Percentiles rank a stretch among this genome's conserved stretches.
Evolutionary conservation across 2,888 invertebrate genomes (phyloP).

Genomic region (Xestobium rufovillosum): DNA sequence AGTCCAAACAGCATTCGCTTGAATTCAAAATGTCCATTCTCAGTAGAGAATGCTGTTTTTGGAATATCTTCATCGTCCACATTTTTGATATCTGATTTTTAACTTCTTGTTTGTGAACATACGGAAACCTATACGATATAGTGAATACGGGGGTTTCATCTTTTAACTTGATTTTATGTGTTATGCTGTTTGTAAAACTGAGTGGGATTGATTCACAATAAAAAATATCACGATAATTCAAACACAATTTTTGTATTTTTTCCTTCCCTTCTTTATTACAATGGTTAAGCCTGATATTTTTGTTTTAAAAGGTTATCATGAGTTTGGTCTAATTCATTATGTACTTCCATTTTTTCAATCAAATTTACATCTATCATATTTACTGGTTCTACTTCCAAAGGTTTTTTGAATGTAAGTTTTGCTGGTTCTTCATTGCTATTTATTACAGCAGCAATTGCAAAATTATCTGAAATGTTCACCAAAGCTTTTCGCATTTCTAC

Average conservation of each 20-base stretch:
- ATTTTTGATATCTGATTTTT: constrained; percentile 1
- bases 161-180: neutral
- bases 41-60: neutral
- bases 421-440: neutral
- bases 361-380: neutral
- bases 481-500: neutral
- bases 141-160: constrained; percentile 2
- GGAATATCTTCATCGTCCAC: neutral
- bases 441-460: neutral
- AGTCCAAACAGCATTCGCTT: neutral
- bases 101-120: constrained; percentile 1
- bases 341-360: neutral
- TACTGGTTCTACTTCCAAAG: neutral
- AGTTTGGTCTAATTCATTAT: neutral
- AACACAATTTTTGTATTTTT: neutral
- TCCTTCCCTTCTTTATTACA: neutral
- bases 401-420: neutral
- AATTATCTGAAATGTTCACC: neutral
- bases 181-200: neutral
- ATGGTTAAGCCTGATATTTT: neutral
- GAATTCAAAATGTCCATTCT: neutral
- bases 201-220: neutral
- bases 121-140: neutral
- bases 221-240: neutral
- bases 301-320: constrained; percentile 1